Evolutionary conservation across 2,113 vertebrate genomes (phyloP).

Genomic region (Megaptera novaeangliae): DNA sequence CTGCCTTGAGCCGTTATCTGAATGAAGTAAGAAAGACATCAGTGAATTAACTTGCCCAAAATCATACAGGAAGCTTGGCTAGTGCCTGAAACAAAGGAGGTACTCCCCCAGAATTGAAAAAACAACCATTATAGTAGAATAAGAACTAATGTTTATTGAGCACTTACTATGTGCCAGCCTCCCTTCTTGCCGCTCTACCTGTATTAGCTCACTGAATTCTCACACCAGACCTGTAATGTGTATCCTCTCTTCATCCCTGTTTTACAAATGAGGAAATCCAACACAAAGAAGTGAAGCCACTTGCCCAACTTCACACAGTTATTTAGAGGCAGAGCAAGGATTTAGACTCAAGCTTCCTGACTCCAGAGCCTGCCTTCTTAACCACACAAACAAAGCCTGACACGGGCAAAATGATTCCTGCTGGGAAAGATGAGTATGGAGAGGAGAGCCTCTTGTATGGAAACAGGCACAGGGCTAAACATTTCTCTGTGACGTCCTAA

Average conservation of each 20-base stretch:
- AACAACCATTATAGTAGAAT: not conserved
- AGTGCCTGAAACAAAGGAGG: not conserved
- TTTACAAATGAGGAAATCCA: not conserved
- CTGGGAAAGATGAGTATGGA: not conserved
- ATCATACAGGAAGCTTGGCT: not conserved
- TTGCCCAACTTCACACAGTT: not conserved
- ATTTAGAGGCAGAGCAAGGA: not conserved
- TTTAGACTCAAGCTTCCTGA: not conserved
- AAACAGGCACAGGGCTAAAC: not conserved
- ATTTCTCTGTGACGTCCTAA: not conserved
- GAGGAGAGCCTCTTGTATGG: fast-evolving
- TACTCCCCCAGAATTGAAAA: not conserved
- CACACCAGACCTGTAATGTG: too few relatives aligned
- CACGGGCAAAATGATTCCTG: not conserved
- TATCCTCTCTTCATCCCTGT: not conserved
- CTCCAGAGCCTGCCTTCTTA: not conserved
- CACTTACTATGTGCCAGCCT: too few relatives aligned
- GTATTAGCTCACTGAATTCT: not conserved
- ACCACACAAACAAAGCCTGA: not conserved
- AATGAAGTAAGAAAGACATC: not conserved
- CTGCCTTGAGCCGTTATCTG: not conserved
- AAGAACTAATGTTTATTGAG: not conserved
- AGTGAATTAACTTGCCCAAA: not conserved
- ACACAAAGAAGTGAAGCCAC: not conserved
- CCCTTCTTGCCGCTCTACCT: not conserved